Evolutionary conservation across 2,113 vertebrate genomes (phyloP), one percentile per base, ranked within the genome.

Genomic region (Nerophis ophidion): DNA sequence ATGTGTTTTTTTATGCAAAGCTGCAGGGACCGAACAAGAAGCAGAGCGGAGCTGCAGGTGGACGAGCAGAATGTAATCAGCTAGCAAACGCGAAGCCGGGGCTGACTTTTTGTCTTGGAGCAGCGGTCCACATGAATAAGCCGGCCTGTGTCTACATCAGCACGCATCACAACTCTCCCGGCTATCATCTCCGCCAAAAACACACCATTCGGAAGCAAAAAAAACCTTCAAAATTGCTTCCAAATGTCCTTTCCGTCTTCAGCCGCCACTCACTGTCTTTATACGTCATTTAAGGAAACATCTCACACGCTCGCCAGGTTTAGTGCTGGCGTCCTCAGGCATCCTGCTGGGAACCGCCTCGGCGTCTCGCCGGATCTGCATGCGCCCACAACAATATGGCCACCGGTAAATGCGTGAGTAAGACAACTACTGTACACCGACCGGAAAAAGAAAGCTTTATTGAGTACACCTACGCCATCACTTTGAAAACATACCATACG

Each of bases 81-180:
- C 70, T 69, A 66, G 70, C 72, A 83, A n/a, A 45, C 6, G 7
- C 3, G 7, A n/a, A 63, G 70, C 38, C 12, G 48, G n/a, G 2
- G 72, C 59, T 40, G 38, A 44, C 40, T 44, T 44, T 74, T 87
- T 84, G 79, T 87, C 76, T 87, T 67, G 47, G 73, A 69, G 80
- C 79, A 65, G 5, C 46, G 70, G 81, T 87, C 79, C 86, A 84
- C 81, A 84, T 71, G 70, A 80, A 75, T 81, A 74, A 85, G 75
- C 81, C 61, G 35, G 71, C 54, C 68, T 53, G 63, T 74, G 80
- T 82, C 79, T 71, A 68, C 76, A 77, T 88, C 80, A 84, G 70
- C 77, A 73, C 68, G 70, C 79, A 79, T 83, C 81, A 44, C 40
- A 82, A 61, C 76, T 80, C 84, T 71, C 61, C 33, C 19, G 68